These are phyloP conservation scores for Troides aeacus DNA, from an alignment of 2,888 invertebrate species.

Conservation along the genomic window DNA sequence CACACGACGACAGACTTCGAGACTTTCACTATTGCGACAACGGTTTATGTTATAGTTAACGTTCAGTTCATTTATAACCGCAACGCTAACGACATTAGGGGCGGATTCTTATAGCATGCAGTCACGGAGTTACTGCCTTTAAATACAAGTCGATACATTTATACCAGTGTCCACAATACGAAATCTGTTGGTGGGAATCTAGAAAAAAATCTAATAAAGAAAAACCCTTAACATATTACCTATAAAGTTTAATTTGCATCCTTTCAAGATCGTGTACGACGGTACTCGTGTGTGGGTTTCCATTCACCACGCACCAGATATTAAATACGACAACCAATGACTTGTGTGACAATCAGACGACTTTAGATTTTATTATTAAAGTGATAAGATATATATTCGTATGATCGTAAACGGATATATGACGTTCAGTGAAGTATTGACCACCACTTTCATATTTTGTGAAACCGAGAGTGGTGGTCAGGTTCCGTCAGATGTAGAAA, in stretches of 20 bases:
- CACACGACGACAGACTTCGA: slow-evolving; percentile 40
- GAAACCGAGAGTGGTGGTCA: slow-evolving; percentile 40
- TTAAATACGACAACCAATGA: slow-evolving; percentile 2
- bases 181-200: slow-evolving; percentile 31
- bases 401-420: slow-evolving; percentile 5
- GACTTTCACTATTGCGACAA: slow-evolving; percentile 51
- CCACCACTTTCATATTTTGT: slow-evolving; percentile 45
- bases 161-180: slow-evolving; percentile 34
- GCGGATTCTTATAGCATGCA: slow-evolving; percentile 31
- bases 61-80: slow-evolving; percentile 31
- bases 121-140: slow-evolving; percentile 32
- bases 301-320: slow-evolving; percentile 34
- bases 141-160: neutral
- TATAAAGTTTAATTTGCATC: slow-evolving; percentile 7
- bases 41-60: slow-evolving; percentile 40
- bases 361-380: neutral
- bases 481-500: slow-evolving; percentile 37
- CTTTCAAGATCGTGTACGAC: neutral
- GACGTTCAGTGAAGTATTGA: slow-evolving; percentile 14
- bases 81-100: slow-evolving; percentile 28
- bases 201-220: slow-evolving; percentile 7
- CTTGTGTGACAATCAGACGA: neutral
- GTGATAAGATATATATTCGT: neutral
- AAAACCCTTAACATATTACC: slow-evolving; percentile 4
- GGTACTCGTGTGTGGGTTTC: slow-evolving; percentile 34